These are phyloP conservation scores for Synergus gifuensis DNA, from an alignment of 2,888 invertebrate species.

Conservation along the genomic window DNA sequence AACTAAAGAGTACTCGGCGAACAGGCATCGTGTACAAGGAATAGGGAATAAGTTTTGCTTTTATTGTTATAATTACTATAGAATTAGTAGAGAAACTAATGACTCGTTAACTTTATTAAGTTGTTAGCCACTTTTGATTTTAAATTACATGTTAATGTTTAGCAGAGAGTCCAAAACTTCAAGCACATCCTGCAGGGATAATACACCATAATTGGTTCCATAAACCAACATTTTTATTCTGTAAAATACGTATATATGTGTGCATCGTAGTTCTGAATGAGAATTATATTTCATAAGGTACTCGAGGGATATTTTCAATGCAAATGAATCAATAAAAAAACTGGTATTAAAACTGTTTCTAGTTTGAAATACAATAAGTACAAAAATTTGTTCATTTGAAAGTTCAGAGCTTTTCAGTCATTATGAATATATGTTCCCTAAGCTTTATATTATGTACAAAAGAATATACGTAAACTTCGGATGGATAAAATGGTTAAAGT, in stretches of 20 bases:
- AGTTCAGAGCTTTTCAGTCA: too few relatives aligned
- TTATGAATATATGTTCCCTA: too few relatives aligned
- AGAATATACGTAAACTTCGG: too few relatives aligned
- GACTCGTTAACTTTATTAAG: not conserved
- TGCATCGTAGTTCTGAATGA: not conserved
- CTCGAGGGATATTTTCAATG: not conserved
- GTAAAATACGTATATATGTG: not conserved
- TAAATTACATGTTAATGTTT: not conserved
- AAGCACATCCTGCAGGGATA: not conserved
- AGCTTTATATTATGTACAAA: too few relatives aligned
- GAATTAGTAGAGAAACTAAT: not conserved
- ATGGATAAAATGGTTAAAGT: too few relatives aligned
- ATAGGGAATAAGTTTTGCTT: conserved; percentile 1
- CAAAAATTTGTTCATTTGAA: not conserved
- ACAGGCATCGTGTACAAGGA: conserved; percentile 15
- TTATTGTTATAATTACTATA: conserved; percentile 17
- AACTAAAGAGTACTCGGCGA: conserved; percentile 22
- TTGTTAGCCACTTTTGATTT: not conserved
- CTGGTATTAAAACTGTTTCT: not conserved
- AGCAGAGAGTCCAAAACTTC: not conserved
- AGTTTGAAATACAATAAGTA: not conserved
- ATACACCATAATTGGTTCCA: not conserved
- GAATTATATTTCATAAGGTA: not conserved
- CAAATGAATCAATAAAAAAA: not conserved
- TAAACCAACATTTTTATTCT: not conserved